These are phyloP conservation scores for Sebastes elongatus DNA, from an alignment of 2,797 vertebrate genomes.

Conservation along the genomic window DNA sequence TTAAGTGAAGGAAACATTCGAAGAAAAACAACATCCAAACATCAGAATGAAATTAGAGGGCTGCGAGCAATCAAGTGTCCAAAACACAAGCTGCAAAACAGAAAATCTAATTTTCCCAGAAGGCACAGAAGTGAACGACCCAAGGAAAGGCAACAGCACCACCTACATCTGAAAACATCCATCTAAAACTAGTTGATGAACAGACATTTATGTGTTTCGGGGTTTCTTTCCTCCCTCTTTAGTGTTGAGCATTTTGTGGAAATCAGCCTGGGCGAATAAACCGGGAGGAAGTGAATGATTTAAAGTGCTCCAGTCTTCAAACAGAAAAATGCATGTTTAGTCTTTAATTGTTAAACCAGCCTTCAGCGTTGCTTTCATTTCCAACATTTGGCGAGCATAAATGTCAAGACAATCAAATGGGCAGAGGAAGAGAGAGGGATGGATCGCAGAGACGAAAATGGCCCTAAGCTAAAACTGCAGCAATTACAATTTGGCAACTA, in stretches of 20 bases:
- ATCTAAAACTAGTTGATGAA: neutral
- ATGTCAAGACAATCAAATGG: slow-evolving; percentile 36
- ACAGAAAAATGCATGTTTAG: slow-evolving; percentile 10
- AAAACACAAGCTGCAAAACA: slow-evolving; percentile 13
- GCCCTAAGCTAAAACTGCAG: slow-evolving; percentile 12
- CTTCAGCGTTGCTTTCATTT: slow-evolving; percentile 29
- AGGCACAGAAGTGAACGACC: neutral
- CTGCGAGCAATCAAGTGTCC: slow-evolving; percentile 20
- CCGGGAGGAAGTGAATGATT: neutral
- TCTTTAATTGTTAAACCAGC: slow-evolving; percentile 21
- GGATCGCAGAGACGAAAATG: slow-evolving; percentile 9
- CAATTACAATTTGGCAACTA: slow-evolving; percentile 29
- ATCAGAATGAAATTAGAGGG: slow-evolving; percentile 19
- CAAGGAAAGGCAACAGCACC: neutral
- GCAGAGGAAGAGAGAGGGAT: slow-evolving; percentile 3
- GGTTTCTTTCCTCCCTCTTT: neutral
- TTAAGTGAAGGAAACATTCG: neutral
- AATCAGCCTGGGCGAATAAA: neutral
- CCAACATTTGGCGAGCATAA: slow-evolving; percentile 28
- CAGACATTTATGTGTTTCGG: neutral
- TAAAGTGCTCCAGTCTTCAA: neutral
- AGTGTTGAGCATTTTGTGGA: neutral
- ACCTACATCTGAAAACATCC: neutral
- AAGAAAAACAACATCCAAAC: slow-evolving; percentile 24
- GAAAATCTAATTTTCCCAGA: neutral